Evolutionary conservation across 2,797 vertebrate species (phyloP), one percentile per base, ranked within the genome.

Genomic region (Amblyraja radiata): DNA sequence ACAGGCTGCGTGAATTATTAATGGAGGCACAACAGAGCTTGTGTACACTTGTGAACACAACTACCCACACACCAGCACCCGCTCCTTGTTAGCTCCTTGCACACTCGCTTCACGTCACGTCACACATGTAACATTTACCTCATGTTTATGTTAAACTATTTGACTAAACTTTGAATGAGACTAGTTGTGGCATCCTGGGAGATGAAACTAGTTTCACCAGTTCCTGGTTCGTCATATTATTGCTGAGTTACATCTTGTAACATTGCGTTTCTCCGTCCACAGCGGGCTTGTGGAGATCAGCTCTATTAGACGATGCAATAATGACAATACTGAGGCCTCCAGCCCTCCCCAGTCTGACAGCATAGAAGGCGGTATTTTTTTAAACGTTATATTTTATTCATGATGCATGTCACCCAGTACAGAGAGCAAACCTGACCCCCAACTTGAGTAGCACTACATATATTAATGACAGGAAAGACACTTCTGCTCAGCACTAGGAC

Each of bases 331-430:
- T 88, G 23, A 68, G 61, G 84, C 18, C 21, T 2, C 5, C 84
- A 39, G 28, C 6, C 36, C 32, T 1, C 71, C 39, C 13, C 71
- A 14, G 68, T 28, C 39, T 13, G 23, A 28, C 73, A 46, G 16
- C 8, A 76, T 25, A 58, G 39, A 54, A 68, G 6, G 65, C 71
- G 25, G 90, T 16, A 39, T 74, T 76, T 90, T 73, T 73, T 91
- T 92, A 28, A 54, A 76, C 46, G 71, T 92, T 73, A 92, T 92
- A 54, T 92, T 92, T 92, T 92, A 92, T 92, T 92, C 90, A 92
- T 92, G 13, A 76, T 92, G 68, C 39, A 74, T 92, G 90, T 25
- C 25, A 92, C 71, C 39, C 28, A 65, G 84, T 88, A 58, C 23
- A 54, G 68, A 28, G 86, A 71, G 90, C 90, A 76, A 92, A 92